phyloP scores from a whole-genome alignment of 2,888 invertebrate genomes.

The Trypoxylon attenuatum region DNA sequence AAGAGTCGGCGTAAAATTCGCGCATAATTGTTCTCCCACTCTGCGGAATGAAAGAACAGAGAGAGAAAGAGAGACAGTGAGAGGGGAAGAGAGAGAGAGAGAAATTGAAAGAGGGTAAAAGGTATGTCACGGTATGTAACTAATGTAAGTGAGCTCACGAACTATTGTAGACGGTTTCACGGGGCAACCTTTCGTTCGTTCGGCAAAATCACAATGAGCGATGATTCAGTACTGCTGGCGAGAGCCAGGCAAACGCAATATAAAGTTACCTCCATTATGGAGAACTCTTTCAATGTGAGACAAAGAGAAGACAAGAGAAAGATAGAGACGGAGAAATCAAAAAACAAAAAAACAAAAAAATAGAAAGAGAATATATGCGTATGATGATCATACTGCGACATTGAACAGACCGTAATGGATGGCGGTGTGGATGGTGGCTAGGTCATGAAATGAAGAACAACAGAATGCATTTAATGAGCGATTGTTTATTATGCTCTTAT shows the following conservation, averaged over 20 bases:
- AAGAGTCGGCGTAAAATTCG: no score
- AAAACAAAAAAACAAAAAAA: not conserved
- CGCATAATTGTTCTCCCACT: no score
- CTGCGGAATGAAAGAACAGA: no score
- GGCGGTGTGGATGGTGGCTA: slow-evolving; percentile 61
- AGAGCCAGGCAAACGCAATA: no score
- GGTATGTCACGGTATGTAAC: no score
- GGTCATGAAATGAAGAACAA: slow-evolving; percentile 75
- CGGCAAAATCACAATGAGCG: slow-evolving; percentile 49
- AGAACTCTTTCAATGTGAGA: slow-evolving; percentile 22
- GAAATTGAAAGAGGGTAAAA: no score
- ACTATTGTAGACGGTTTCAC: not conserved
- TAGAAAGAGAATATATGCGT: slow-evolving; percentile 20
- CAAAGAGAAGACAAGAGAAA: slow-evolving; percentile 1
- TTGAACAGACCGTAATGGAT: slow-evolving; percentile 56
- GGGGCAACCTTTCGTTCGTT: slow-evolving; percentile 37
- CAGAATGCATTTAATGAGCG: slow-evolving; percentile 75
- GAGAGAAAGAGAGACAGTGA: no score
- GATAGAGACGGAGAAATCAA: not conserved
- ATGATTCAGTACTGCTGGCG: not conserved
- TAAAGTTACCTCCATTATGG: no score
- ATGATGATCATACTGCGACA: slow-evolving; percentile 56
- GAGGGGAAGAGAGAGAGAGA: no score
- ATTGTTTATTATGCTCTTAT: slow-evolving; percentile 76
- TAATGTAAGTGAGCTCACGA: no score